A percentile compares a stretch with the other conserved stretches of the same genome.
Evolutionary conservation across 2,113 vertebrate species (phyloP).

Genomic region (human (Homo sapiens)): DNA sequence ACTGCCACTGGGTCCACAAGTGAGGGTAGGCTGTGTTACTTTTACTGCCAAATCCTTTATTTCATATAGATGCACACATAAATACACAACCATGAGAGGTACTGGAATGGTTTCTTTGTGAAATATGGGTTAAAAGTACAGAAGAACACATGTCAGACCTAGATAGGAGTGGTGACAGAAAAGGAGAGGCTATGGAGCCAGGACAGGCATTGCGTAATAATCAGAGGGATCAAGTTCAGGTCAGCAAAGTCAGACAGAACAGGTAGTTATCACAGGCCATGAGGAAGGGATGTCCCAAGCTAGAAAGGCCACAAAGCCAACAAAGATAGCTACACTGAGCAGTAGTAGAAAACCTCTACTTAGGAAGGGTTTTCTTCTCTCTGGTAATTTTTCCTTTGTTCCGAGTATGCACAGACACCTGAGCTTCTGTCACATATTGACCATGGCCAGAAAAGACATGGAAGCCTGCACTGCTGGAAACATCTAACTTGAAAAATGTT

Average conservation of each 20-base stretch:
- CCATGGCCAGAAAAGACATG: neutral
- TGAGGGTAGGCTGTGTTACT: neutral
- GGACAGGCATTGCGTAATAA: neutral
- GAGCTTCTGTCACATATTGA: neutral
- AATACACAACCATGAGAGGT: neutral
- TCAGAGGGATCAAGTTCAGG: neutral
- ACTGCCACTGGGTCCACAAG: neutral
- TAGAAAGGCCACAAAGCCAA: neutral
- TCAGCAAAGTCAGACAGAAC: neutral
- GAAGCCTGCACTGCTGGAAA: neutral
- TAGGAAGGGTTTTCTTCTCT: neutral
- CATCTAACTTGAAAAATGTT: neutral
- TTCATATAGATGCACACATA: neutral
- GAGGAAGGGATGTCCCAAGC: neutral
- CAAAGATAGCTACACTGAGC: neutral
- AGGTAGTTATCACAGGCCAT: neutral
- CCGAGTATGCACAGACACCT: neutral
- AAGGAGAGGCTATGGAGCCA: neutral
- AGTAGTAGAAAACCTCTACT: neutral
- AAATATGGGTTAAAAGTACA: neutral
- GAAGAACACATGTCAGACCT: neutral
- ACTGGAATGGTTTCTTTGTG: neutral
- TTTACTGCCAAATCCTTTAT: neutral
- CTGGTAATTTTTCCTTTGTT: neutral
- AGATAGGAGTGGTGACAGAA: neutral